Base-by-base conservation (phyloP, 2,797 vertebrate genomes). In the Anguilla pacifica region DNA sequence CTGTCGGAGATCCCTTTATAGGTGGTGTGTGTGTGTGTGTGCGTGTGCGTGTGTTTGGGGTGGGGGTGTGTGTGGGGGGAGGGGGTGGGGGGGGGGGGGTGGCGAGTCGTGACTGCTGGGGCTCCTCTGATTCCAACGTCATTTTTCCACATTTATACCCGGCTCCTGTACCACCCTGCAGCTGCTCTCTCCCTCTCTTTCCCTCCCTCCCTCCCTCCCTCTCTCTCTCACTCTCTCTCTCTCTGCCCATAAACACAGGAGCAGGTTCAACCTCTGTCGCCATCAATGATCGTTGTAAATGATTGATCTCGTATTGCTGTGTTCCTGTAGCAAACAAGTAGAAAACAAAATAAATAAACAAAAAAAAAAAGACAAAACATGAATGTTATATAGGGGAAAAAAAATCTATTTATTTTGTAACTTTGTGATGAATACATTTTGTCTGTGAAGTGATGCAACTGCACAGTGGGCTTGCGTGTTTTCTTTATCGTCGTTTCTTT, bases 391-490 rank as follows among this genome's bases (percentile, higher is more conserved):
- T 91, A 43, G 92, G 90, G 90, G 31, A 51, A 91, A 88, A 92
- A 92, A 85, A 61, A 88, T 88, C 85, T 90, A 91, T 85, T 89
- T 92, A 94, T 96, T 96, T 96, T 96, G 94, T 95, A 95, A 94
- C 61, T 91, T 89, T 95, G 93, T 94, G 90, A 93, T 86, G 84
- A 93, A 84, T 90, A 95, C 96, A 92, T 84, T 90, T 92, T 94
- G 92, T 86, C 91, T 95, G 94, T 95, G 39, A 94, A 94, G 94
- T 95, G 93, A 92, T 96, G 95, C 95, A 96, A 94, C 91, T 91
- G 90, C 87, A 90, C 81, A 6, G 49, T 84, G 91, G 86, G 89
- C 90, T 88, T 87, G 53, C 90, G 88, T 87, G 64, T 67, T 81
- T 89, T 87, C 96, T 95, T 35, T 28, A 28, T 10, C 81, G 7